Conservation (phyloP, 35 echinoderm and acorn worm genomes). For the Chiridota heheva region DNA sequence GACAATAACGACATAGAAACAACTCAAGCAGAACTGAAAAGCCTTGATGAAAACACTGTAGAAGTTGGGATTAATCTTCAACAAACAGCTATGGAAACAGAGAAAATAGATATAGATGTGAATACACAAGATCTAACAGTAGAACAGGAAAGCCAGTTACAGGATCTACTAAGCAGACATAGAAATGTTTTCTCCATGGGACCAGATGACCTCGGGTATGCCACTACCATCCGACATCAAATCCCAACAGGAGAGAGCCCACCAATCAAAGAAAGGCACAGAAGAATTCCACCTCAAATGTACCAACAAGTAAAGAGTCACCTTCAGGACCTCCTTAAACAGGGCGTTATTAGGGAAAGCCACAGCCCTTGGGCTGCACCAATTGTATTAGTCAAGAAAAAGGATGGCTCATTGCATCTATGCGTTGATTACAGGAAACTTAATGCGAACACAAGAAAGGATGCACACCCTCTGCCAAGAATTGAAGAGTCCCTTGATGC, state of each 20-base stretch:
- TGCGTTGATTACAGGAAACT: constrained; percentile 29
- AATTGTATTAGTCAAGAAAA: constrained; percentile 65
- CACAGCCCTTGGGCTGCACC: constrained; percentile 64
- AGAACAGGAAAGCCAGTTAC: neutral
- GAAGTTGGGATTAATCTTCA: constrained; percentile 12
- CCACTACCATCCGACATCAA: constrained; percentile 6
- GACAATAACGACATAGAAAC: constrained; percentile 1
- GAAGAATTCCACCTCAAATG: constrained; percentile 56
- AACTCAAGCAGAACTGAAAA: neutral
- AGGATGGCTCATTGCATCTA: too few species aligned
- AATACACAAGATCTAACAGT: too few species aligned
- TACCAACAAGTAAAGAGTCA: constrained; percentile 48
- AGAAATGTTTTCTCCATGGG: neutral
- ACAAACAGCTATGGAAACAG: neutral
- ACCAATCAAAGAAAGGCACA: constrained; percentile 38
- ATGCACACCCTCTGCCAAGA: constrained; percentile 11
- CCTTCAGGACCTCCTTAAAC: constrained; percentile 15
- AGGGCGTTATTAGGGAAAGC: constrained; percentile 54
- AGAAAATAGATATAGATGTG: too few species aligned
- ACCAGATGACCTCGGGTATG: constrained; percentile 26
- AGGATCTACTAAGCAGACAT: neutral
- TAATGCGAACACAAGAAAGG: neutral
- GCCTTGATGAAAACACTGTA: constrained; percentile 3
- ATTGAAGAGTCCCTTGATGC: constrained; percentile 12
- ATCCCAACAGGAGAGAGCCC: constrained; percentile 2